Percentiles rank a stretch among this genome's conserved stretches.
Evolutionary conservation across 2,888 invertebrate species (phyloP).

Genomic region (Acheta domesticus): DNA sequence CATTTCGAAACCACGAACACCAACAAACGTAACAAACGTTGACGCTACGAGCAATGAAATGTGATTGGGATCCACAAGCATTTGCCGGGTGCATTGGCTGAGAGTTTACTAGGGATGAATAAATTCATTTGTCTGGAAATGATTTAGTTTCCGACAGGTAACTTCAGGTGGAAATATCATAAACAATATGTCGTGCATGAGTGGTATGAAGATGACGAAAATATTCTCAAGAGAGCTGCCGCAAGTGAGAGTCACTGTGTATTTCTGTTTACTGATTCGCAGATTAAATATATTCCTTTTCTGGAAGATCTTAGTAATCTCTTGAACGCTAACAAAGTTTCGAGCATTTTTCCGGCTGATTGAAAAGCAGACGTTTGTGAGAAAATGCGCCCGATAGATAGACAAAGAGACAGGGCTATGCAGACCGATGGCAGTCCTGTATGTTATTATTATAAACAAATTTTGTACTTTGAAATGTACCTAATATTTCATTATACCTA

Average conservation of each 20-base stretch:
- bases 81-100: no score
- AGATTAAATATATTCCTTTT: conserved; percentile 91
- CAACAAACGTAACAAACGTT: no score
- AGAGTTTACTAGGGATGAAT: no score
- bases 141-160: no score
- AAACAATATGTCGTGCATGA: conserved; percentile 77
- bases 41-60: no score
- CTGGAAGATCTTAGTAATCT: conserved; percentile 90
- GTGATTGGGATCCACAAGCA: no score
- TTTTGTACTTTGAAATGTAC: no score
- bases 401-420: conserved; percentile 77
- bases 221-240: conserved; percentile 73
- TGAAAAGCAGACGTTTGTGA: conserved; percentile 89
- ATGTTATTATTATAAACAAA: no score
- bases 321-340: conserved; percentile 89
- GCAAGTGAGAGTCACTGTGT: conserved; percentile 82
- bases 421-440: no score
- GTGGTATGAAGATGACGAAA: conserved; percentile 90
- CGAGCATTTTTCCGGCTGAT: conserved; percentile 80
- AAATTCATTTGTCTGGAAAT: no score
- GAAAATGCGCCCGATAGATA: conserved; percentile 83
- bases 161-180: conserved; percentile 80
- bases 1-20: no score
- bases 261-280: conserved; percentile 86
- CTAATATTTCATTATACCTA: no score